These are phyloP conservation scores for Drosophila azteca DNA, from an alignment of 1,140 invertebrate species.

Conservation along the genomic window DNA sequence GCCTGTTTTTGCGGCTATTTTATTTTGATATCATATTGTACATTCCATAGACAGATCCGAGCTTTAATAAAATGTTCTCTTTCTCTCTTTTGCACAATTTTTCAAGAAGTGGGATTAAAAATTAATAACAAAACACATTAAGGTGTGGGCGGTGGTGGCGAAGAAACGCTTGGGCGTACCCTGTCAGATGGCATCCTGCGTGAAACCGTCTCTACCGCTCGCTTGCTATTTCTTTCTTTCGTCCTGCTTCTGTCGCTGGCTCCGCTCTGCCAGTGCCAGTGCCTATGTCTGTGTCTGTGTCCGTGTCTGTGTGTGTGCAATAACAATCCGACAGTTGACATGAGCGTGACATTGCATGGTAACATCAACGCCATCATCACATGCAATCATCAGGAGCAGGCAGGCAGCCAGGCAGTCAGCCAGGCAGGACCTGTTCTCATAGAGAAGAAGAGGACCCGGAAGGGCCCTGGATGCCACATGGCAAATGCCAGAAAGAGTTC, in stretches of 20 bases:
- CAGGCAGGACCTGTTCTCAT: slow-evolving; percentile 2
- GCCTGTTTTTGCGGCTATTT: not conserved
- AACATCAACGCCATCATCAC: slow-evolving; percentile 75
- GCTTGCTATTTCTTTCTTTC: not conserved
- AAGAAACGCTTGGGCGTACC: slow-evolving; percentile 4
- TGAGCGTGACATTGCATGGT: slow-evolving; percentile 73
- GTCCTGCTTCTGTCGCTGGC: not conserved
- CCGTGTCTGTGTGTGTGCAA: slow-evolving; percentile 34
- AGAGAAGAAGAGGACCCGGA: too few relatives aligned
- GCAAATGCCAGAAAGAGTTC: slow-evolving; percentile 35
- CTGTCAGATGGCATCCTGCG: too few relatives aligned
- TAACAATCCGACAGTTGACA: slow-evolving; percentile 74
- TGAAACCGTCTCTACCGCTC: not conserved
- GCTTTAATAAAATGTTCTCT: slow-evolving; percentile 1
- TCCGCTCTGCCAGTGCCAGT: not conserved
- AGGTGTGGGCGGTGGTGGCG: slow-evolving; percentile 14
- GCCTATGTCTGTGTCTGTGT: slow-evolving; percentile 6
- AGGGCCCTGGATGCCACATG: slow-evolving; percentile 29
- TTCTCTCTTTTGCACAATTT: not conserved
- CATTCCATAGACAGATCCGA: not conserved
- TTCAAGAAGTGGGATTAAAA: slow-evolving; percentile 14
- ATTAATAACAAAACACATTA: slow-evolving; percentile 38
- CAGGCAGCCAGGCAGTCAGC: not conserved
- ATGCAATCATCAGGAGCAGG: slow-evolving; percentile 60
- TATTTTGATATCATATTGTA: not conserved